phyloP scores from a whole-genome alignment of 2,113 vertebrate species.

The Zosterops borbonicus region DNA sequence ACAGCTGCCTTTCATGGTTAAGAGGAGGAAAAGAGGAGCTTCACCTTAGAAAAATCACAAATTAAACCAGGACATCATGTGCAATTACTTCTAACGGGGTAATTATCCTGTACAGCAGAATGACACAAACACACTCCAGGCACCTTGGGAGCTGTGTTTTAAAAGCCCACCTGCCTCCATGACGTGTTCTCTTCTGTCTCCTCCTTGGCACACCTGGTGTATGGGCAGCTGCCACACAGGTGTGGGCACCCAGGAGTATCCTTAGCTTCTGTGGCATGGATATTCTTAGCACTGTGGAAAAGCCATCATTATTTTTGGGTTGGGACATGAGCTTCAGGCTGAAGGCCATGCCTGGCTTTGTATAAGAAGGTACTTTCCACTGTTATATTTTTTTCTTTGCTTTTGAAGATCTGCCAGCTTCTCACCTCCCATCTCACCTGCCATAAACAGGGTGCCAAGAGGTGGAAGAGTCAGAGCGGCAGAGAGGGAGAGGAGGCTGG shows the following conservation, averaged over 20 bases:
- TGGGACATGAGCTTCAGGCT: background rate
- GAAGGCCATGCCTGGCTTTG: background rate
- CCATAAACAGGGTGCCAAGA: background rate
- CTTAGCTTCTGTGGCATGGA: background rate
- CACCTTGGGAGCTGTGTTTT: background rate
- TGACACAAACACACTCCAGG: background rate
- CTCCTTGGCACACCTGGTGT: fast-evolving
- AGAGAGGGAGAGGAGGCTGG: constrained; percentile 62
- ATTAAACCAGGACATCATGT: background rate
- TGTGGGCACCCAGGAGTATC: background rate
- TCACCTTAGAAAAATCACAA: background rate
- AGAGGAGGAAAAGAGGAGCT: background rate
- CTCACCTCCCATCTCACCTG: constrained; percentile 37
- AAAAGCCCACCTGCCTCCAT: background rate
- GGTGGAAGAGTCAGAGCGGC: constrained; percentile 30
- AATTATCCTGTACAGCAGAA: background rate
- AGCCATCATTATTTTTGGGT: background rate
- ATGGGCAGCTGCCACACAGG: background rate
- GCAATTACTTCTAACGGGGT: constrained; percentile 4
- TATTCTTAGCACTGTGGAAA: background rate
- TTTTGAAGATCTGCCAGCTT: background rate
- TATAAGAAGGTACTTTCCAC: background rate
- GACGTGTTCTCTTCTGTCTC: background rate
- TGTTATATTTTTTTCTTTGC: constrained; percentile 17
- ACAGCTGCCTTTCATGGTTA: background rate